Evolutionary conservation across 2,888 invertebrate species (phyloP), one percentile per base, ranked within the genome.

Genomic region (Steromphala cineraria): DNA sequence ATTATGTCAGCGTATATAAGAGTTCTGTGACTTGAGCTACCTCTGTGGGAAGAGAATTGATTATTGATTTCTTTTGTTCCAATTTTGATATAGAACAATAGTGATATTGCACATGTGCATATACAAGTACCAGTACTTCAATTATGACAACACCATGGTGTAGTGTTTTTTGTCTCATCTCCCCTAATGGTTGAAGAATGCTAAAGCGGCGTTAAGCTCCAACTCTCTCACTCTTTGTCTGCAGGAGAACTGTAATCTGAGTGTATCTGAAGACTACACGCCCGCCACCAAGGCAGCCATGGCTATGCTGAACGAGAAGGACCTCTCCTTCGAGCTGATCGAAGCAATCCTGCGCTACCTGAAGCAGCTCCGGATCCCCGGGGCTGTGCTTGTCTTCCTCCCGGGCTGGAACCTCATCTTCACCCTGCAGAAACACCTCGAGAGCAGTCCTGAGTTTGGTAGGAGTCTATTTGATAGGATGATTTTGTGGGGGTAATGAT

Each of bases 401-500:
- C 98, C 99, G 0, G 99, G 99, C 0, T 99, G 99, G 99, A 98
- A 98, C 94, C 94, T 98, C 17, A 99, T 99, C 89, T 98, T 98
- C 94, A 96, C 97, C 0, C 94, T 99, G 77, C 96, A 98, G 96
- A 96, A 96, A 91, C 96, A 96, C 90, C 94, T 99, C 52, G 96
- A 96, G 89, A 95, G 95, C 81, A 96, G 97, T 92, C 95, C 95
- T 0, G 91, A 95, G 28, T 97, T 97, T 92, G 96, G 97, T 85
- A 94, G 95, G 89, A 13, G 10, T 46, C 46, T 10, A 36, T 8
- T 46, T 10, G 13, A 36, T 36, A 36, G 3, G 36, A 5, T 36
- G 8, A 8, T 5, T 36, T 36, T 36, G 36, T 8, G 36, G n/a
- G n/a, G n/a, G n/a, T n/a, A n/a, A n/a, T n/a, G n/a, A n/a, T n/a